Percentiles rank a stretch among this genome's conserved stretches.
phyloP scores from a whole-genome alignment of 2,113 vertebrate species.

The Cephalopholis sonnerati region DNA sequence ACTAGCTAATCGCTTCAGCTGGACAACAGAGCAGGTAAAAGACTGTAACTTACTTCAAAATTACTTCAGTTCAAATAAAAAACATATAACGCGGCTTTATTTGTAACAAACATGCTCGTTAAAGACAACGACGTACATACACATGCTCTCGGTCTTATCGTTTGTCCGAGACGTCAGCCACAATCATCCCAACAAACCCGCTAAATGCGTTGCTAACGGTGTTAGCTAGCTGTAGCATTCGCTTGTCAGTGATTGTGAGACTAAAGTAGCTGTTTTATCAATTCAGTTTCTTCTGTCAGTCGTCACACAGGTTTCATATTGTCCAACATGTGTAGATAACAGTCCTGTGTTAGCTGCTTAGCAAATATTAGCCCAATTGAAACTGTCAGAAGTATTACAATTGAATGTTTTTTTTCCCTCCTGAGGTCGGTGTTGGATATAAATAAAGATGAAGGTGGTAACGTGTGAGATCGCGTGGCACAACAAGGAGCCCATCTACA shows the following conservation, averaged over 20 bases:
- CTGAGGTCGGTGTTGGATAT: background rate
- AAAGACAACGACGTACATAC: no score
- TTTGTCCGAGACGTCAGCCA: background rate
- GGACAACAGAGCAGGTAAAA: constrained; percentile 51
- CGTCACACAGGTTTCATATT: background rate
- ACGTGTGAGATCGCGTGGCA: constrained; percentile 99
- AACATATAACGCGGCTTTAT: background rate
- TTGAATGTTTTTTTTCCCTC: background rate
- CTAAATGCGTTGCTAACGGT: constrained; percentile 34
- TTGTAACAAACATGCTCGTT: background rate
- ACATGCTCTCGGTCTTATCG: fast-evolving
- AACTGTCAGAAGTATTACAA: fast-evolving
- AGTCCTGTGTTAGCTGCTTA: background rate
- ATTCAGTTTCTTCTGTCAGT: background rate
- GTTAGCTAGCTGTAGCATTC: constrained; percentile 29
- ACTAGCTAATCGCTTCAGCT: background rate
- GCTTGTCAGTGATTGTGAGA: background rate
- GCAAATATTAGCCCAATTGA: background rate
- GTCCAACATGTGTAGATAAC: background rate
- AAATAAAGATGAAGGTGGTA: constrained; percentile 93
- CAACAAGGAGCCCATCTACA: constrained; percentile 98
- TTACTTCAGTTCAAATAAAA: background rate
- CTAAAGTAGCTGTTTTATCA: background rate
- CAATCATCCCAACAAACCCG: background rate
- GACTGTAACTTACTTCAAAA: fast-evolving